phyloP scores from a whole-genome alignment of 2,888 invertebrate species.

The Drosophila neutralis region DNA sequence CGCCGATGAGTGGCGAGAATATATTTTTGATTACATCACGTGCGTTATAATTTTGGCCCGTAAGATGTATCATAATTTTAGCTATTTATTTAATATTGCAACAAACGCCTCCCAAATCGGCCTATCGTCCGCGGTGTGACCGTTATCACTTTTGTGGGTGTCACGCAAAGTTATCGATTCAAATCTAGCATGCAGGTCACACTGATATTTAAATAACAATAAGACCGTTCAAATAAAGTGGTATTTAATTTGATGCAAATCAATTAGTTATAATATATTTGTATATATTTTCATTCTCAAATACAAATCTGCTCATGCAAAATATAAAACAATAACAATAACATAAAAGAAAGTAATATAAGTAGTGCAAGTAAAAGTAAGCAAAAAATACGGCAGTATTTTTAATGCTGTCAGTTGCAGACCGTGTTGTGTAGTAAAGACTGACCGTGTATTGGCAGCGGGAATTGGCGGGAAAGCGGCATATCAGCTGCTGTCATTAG shows the following conservation, averaged over 20 bases:
- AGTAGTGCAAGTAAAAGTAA: neutral
- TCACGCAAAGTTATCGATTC: neutral
- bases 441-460: constrained; percentile 48
- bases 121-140: constrained; percentile 37
- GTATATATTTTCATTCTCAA: neutral
- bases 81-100: constrained; percentile 27
- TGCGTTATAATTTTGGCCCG: constrained; percentile 88
- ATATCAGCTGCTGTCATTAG: constrained; percentile 52
- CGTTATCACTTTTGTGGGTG: constrained; percentile 5
- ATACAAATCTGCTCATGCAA: neutral
- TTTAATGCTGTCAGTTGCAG: constrained; percentile 15
- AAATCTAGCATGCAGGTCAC: constrained; percentile 3
- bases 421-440: constrained; percentile 5
- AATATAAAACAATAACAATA: neutral
- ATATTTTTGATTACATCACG: constrained; percentile 95
- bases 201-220: constrained; percentile 1
- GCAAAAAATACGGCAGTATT: constrained; percentile 10
- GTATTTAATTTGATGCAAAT: neutral
- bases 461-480: constrained; percentile 63
- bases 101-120: constrained; percentile 45
- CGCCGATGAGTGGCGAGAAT: constrained; percentile 95
- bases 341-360: neutral
- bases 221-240: neutral
- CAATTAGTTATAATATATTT: neutral
- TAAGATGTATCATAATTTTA: constrained; percentile 84